A percentile compares a stretch with the other conserved stretches of the same genome.
These are phyloP conservation scores for Nemotelus pantherinus DNA, from an alignment of 2,888 invertebrate genomes.

Conservation along the genomic window DNA sequence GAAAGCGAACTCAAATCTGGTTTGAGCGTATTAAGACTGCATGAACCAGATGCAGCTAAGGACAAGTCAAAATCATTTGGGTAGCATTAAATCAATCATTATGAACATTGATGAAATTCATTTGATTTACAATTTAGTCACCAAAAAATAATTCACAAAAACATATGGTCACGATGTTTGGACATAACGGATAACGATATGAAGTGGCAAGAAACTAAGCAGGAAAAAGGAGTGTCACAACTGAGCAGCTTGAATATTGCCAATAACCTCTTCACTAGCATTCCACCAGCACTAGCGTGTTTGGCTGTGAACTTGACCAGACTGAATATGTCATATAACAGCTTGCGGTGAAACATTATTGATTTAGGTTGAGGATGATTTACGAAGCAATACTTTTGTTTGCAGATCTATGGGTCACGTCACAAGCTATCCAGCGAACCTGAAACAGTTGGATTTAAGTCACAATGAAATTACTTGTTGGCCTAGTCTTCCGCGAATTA, in stretches of 20 bases:
- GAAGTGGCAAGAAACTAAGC: conserved; percentile 68
- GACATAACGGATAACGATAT: conserved; percentile 75
- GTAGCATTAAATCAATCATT: not conserved
- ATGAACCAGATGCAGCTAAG: conserved; percentile 5
- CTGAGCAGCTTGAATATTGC: conserved; percentile 84
- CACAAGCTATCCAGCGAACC: conserved; percentile 86
- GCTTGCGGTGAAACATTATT: conserved; percentile 65
- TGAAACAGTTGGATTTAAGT: conserved; percentile 92
- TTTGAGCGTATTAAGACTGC: not conserved
- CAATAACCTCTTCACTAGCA: conserved; percentile 87
- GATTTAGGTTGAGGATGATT: not conserved
- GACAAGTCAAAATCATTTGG: conserved; percentile 27
- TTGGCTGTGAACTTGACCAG: conserved; percentile 86
- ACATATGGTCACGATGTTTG: conserved; percentile 77
- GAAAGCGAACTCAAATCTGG: conserved; percentile 17
- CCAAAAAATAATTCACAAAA: conserved; percentile 75
- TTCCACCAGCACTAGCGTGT: conserved; percentile 91
- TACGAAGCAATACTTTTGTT: not conserved
- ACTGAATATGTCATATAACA: conserved; percentile 92
- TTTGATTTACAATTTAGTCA: conserved; percentile 34
- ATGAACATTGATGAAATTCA: not conserved
- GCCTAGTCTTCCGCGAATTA: conserved; percentile 84
- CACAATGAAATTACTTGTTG: conserved; percentile 91
- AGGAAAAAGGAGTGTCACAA: conserved; percentile 70
- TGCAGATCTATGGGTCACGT: conserved; percentile 82